These are phyloP conservation scores for Meiosimyza platycephala DNA, from an alignment of 2,888 invertebrate species.

Conservation along the genomic window DNA sequence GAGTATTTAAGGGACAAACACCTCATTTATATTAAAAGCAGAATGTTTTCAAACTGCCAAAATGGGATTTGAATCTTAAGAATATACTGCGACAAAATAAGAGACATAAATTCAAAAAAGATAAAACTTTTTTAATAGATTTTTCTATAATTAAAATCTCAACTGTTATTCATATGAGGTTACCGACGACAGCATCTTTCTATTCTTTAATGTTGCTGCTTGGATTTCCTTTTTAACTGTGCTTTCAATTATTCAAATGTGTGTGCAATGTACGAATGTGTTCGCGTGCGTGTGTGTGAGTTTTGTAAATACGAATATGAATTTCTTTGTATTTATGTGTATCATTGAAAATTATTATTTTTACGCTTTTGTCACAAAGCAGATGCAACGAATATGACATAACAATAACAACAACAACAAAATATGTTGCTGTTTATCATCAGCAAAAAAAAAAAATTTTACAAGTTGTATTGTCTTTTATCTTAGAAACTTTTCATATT, in stretches of 20 bases:
- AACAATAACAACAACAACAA: background rate
- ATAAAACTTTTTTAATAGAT: conserved; percentile 23
- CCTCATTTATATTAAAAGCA: no score
- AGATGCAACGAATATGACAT: background rate
- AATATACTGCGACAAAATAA: no score
- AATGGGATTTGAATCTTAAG: conserved; percentile 3
- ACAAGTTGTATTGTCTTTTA: conserved; percentile 23
- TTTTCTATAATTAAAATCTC: conserved; percentile 29
- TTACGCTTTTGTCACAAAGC: conserved; percentile 27
- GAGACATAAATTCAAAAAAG: background rate
- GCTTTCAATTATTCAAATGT: conserved; percentile 29
- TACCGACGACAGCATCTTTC: background rate
- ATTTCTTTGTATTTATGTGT: conserved; percentile 31
- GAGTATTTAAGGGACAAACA: no score
- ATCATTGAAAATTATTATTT: conserved; percentile 34
- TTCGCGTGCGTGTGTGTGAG: no score
- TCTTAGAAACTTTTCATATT: conserved; percentile 22
- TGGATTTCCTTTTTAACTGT: background rate
- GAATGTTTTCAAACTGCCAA: background rate
- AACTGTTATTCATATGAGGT: conserved; percentile 9
- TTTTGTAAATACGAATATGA: background rate
- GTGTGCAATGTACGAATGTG: background rate
- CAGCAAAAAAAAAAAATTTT: background rate
- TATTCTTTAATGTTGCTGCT: no score
- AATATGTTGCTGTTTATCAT: background rate